Base-by-base conservation (phyloP, 64 coral and sea anemone species). In the Actinia tenebrosa region DNA sequence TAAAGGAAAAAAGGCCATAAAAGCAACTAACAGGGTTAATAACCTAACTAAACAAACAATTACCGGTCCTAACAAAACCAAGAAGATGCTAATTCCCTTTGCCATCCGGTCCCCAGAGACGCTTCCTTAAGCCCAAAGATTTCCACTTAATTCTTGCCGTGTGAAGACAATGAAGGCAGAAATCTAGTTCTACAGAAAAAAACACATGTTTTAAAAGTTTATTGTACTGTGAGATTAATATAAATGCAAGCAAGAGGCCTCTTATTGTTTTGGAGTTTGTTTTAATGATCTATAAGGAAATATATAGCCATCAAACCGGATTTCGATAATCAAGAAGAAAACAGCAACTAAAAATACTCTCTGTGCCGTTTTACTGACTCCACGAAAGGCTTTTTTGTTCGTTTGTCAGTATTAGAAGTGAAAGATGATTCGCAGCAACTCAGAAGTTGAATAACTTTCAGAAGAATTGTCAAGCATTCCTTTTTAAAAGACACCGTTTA, bases 61-160 rank as follows among this genome's bases (percentile, higher is more conserved):
- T 75, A 75, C 69, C 10, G 69, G 69, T 18, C 9, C 2, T 43
- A 37, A 75, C n/a, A 75, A 75, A n/a, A n/a, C 42, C 69, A 11
- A 37, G 13, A 3, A 10, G 23, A 75, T 75, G 27, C n/a, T 75
- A 75, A 75, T 75, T 75, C n/a, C 10, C 13, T 10, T 37, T 72
- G 69, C 25, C 69, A 37, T 42, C 10, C 27, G 8, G 3, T 75
- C 69, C 69, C 69, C 1, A 1, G 69, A 43, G 69, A 75, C 69
- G 69, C 15, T 75, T 75, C 25, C 69, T 75, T 75, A 75, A 75
- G 69, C n/a, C 42, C 69, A 75, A 37, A 75, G 69, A 26, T 75
- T 75, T 75, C 25, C 69, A 75, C 69, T 69, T 75, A 75, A 75
- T 30, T n/a, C 26, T 75, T 75, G 27, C 26, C 69, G 11, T 42